Percentiles rank a stretch among this genome's conserved stretches.
phyloP scores from a whole-genome alignment of 2,888 invertebrate genomes.

The Oeneis ivallda region DNA sequence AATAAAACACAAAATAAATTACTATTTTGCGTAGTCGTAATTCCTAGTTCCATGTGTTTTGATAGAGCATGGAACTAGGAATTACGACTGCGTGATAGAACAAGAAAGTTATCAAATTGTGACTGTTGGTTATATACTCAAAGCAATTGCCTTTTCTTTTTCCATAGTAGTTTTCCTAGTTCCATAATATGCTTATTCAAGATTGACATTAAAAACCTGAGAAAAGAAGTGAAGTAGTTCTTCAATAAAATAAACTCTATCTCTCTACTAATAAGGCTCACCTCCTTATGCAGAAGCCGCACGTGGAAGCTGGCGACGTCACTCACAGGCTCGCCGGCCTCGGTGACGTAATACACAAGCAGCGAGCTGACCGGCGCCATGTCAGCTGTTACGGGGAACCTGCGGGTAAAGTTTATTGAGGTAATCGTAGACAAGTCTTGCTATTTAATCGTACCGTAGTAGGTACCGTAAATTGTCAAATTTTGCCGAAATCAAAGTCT shows the following conservation, averaged over 20 bases:
- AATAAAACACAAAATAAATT: no score
- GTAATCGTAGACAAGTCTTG: not conserved
- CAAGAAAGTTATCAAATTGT: no score
- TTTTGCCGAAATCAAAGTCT: no score
- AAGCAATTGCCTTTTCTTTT: no score
- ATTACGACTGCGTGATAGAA: not conserved
- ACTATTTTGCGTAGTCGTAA: no score
- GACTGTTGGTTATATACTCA: no score
- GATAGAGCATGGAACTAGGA: no score
- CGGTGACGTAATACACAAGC: conserved; percentile 85
- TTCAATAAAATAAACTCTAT: conserved; percentile 6
- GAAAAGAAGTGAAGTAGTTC: not conserved
- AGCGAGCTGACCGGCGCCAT: conserved; percentile 86
- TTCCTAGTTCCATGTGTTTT: no score
- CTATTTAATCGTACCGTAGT: no score
- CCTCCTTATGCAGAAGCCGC: conserved; percentile 83
- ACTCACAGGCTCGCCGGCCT: conserved; percentile 84
- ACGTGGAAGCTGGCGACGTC: conserved; percentile 86
- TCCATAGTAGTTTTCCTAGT: no score
- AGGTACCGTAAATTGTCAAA: no score
- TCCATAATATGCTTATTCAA: no score
- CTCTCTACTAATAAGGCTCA: conserved; percentile 48
- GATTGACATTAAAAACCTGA: not conserved
- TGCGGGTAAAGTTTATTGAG: conserved; percentile 48
- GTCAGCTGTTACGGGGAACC: conserved; percentile 84